A percentile compares a stretch with the other conserved stretches of the same genome.
Evolutionary conservation across 2,797 vertebrate genomes (phyloP).

Genomic region (Ptychobarbus kaznakovi): DNA sequence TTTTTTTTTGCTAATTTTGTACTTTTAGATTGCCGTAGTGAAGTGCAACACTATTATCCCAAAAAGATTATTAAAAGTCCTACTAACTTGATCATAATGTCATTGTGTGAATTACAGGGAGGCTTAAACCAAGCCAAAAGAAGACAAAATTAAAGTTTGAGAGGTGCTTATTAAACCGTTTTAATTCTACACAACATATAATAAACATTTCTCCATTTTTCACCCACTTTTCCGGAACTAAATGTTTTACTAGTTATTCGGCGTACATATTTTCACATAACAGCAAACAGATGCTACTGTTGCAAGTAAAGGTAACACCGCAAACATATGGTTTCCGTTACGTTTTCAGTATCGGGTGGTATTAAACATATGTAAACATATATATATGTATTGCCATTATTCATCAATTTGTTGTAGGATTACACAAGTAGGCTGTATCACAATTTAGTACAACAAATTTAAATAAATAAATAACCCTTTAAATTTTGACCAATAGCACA

Average conservation of each 20-base stretch:
- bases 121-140: neutral
- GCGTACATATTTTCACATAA: neutral
- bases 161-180: neutral
- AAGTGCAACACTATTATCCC: neutral
- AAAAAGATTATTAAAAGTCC: neutral
- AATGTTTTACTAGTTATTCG: neutral
- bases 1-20: neutral
- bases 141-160: neutral
- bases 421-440: neutral
- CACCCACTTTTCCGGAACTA: neutral
- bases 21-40: neutral
- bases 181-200: neutral
- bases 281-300: neutral
- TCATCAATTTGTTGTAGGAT: neutral
- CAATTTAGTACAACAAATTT: neutral
- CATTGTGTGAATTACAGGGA: neutral
- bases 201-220: neutral
- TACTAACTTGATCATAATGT: neutral
- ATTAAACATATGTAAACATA: too few relatives aligned
- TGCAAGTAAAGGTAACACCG: neutral
- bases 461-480: neutral
- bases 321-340: neutral
- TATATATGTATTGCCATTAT: neutral
- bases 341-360: neutral
- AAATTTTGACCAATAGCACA: neutral